phyloP scores from a whole-genome alignment of 2,888 invertebrate species.

The Omphaloscelis lunosa region DNA sequence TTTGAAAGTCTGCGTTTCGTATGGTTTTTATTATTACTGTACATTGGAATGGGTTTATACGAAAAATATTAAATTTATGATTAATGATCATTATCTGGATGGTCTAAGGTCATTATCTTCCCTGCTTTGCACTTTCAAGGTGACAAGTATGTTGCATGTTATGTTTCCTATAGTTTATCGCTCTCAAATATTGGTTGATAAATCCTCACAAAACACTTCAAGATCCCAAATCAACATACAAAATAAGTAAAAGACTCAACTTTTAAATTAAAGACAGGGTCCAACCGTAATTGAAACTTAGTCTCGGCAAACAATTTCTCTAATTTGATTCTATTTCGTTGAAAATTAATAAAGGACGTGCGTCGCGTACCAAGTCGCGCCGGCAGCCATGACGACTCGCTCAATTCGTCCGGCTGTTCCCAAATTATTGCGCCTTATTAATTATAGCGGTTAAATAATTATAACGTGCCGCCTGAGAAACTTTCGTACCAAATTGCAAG shows the following conservation, averaged over 20 bases:
- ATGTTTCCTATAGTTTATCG: background rate
- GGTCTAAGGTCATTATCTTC: background rate
- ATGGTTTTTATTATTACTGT: conserved; percentile 12
- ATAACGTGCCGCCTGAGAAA: conserved; percentile 66
- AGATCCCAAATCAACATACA: conserved; percentile 37
- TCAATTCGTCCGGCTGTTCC: conserved; percentile 74
- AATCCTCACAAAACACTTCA: conserved; percentile 8
- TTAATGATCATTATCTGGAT: background rate
- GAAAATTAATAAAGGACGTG: conserved; percentile 83
- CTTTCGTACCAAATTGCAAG: conserved; percentile 66
- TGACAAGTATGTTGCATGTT: background rate
- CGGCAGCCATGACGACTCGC: conserved; percentile 72
- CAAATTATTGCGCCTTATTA: conserved; percentile 80
- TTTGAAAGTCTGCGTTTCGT: conserved; percentile 15
- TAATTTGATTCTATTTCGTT: conserved; percentile 81
- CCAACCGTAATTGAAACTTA: conserved; percentile 65
- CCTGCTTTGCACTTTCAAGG: no score
- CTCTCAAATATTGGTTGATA: background rate
- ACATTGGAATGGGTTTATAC: background rate
- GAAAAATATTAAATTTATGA: background rate
- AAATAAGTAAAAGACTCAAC: conserved; percentile 55
- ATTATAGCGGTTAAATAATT: conserved; percentile 80
- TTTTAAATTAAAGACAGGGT: conserved; percentile 54
- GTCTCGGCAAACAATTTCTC: conserved; percentile 74
- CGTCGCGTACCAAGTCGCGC: conserved; percentile 67